phyloP scores from a whole-genome alignment of 1,140 invertebrate species.

The Bombus confusus region DNA sequence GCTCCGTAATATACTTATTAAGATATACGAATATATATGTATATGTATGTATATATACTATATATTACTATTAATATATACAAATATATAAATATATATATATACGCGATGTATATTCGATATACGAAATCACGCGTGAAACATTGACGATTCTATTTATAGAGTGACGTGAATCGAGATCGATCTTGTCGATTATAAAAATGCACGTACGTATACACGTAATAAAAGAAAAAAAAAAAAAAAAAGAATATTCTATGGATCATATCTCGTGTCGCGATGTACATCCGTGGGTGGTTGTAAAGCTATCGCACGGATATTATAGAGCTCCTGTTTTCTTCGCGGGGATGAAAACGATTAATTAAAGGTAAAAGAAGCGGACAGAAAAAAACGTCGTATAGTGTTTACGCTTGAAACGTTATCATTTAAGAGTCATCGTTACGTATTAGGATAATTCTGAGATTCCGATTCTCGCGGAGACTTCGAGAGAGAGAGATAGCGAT shows the following conservation, averaged over 20 bases:
- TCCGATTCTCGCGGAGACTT: conserved; percentile 13
- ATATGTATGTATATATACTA: conserved; percentile 31
- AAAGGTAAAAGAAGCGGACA: background rate
- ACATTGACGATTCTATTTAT: conserved; percentile 37
- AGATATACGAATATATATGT: conserved; percentile 35
- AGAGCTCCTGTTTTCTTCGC: conserved; percentile 34
- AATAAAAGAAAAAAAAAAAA: background rate
- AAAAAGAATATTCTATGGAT: conserved; percentile 46
- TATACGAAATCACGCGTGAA: conserved; percentile 33
- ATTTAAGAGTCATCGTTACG: conserved; percentile 43
- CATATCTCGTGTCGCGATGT: conserved; percentile 60
- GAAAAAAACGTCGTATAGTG: conserved; percentile 32
- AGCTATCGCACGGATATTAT: conserved; percentile 29
- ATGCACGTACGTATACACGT: background rate
- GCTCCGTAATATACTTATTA: conserved; percentile 50
- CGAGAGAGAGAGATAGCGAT: conserved; percentile 13
- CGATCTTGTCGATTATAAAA: conserved; percentile 37
- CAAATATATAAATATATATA: conserved; percentile 39
- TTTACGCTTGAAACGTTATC: conserved; percentile 52
- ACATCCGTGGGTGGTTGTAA: conserved; percentile 12
- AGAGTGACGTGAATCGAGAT: conserved; percentile 31
- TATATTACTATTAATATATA: conserved; percentile 3
- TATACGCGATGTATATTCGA: conserved; percentile 54
- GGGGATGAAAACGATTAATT: background rate
- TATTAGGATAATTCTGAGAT: conserved; percentile 35